Percentiles rank a stretch among this genome's conserved stretches.
These are phyloP conservation scores for Montipora capitata DNA, from an alignment of 92 coral and sea anemone species.

Conservation along the genomic window DNA sequence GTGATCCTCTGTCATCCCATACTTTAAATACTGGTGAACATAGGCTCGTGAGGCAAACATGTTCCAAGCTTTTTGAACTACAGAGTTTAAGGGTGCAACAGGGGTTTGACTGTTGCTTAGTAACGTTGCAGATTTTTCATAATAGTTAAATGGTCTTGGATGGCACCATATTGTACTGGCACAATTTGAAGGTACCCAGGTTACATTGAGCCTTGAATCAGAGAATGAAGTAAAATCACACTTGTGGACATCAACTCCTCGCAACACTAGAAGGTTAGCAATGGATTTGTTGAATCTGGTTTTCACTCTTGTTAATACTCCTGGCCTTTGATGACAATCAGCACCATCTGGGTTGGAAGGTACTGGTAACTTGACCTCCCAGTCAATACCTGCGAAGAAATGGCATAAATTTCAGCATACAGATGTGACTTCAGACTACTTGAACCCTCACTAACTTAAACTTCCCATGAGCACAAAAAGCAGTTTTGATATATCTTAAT, in stretches of 20 bases:
- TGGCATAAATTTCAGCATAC: neutral
- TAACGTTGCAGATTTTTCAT: constrained; percentile 90
- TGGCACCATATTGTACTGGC: constrained; percentile 82
- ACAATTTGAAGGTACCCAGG: constrained; percentile 85
- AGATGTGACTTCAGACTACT: too few species aligned
- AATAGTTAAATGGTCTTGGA: constrained; percentile 88
- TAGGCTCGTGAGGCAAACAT: constrained; percentile 99
- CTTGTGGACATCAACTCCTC: constrained; percentile 90
- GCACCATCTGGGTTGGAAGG: constrained; percentile 69
- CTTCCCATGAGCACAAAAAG: too few species aligned
- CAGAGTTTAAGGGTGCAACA: constrained; percentile 87
- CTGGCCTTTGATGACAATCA: constrained; percentile 51
- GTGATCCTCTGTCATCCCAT: constrained; percentile 94
- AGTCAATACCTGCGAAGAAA: constrained; percentile 86
- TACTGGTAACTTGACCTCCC: constrained; percentile 91
- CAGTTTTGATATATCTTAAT: too few species aligned
- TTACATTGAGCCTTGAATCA: constrained; percentile 83
- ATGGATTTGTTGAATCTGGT: constrained; percentile 87
- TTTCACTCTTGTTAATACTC: constrained; percentile 51
- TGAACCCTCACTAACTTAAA: too few species aligned
- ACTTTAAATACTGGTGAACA: constrained; percentile 95
- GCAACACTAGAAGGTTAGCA: constrained; percentile 89
- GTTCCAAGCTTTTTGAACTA: constrained; percentile 95
- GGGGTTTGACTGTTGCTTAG: constrained; percentile 96
- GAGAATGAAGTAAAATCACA: constrained; percentile 86